These are phyloP conservation scores for Cirrhinus mrigala DNA, from an alignment of 2,797 vertebrate species.

Conservation along the genomic window DNA sequence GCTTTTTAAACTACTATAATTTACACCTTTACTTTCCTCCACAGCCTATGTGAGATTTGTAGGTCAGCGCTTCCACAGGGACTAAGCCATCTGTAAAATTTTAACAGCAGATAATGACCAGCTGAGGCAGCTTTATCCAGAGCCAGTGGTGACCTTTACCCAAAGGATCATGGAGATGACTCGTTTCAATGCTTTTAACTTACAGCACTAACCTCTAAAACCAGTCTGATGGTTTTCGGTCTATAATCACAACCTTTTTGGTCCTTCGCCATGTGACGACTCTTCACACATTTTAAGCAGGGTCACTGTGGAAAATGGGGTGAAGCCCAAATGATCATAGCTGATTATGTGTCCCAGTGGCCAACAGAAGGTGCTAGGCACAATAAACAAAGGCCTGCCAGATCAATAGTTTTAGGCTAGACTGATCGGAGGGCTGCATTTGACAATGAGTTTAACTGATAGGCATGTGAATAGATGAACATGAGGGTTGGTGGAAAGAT, in stretches of 20 bases:
- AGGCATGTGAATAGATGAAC: constrained; percentile 61
- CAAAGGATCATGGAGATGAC: constrained; percentile 43
- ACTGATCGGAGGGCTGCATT: constrained; percentile 57
- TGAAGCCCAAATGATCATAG: constrained; percentile 31
- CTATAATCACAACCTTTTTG: constrained; percentile 36
- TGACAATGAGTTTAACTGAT: constrained; percentile 64
- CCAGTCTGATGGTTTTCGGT: constrained; percentile 37
- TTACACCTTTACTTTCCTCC: constrained; percentile 37
- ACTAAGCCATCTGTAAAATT: constrained; percentile 50
- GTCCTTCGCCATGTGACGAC: constrained; percentile 37
- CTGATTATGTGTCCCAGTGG: constrained; percentile 48
- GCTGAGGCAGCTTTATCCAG: constrained; percentile 46
- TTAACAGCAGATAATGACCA: constrained; percentile 51
- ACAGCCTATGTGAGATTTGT: constrained; percentile 5
- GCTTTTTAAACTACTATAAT: constrained; percentile 7
- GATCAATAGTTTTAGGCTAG: constrained; percentile 63
- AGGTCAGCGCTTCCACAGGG: constrained; percentile 42
- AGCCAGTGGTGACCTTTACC: constrained; percentile 43
- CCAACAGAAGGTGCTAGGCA: constrained; percentile 48
- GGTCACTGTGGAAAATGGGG: constrained; percentile 16
- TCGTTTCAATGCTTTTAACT: constrained; percentile 50
- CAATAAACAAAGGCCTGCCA: constrained; percentile 57
- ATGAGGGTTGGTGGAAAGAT: constrained; percentile 47
- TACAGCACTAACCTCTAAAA: constrained; percentile 50
- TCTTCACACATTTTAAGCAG: constrained; percentile 37